Conservation (phyloP, 1,140 invertebrate genomes). For the Lycorma delicatula region DNA sequence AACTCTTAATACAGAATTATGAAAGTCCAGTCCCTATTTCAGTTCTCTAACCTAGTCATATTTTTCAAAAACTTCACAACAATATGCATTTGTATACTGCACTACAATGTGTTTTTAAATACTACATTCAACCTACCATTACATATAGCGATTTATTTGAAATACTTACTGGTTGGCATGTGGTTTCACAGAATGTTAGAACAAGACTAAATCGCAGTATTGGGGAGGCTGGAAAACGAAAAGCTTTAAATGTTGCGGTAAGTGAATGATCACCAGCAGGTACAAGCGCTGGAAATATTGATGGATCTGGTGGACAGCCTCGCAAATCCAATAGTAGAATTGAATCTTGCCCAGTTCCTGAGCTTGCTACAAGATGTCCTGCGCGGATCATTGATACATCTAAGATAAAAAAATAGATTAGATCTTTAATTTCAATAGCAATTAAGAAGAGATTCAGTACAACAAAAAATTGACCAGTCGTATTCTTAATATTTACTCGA, state of each 20-base stretch:
- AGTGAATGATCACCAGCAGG: slow-evolving; percentile 38
- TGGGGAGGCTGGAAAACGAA: slow-evolving; percentile 59
- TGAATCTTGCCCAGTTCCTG: slow-evolving; percentile 40
- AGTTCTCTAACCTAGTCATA: too few species aligned
- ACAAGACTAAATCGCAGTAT: slow-evolving; percentile 57
- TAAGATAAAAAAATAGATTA: slow-evolving; percentile 25
- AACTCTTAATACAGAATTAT: neutral
- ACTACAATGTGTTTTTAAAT: neutral
- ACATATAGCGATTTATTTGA: neutral
- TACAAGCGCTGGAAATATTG: slow-evolving; percentile 43
- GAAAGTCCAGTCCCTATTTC: neutral
- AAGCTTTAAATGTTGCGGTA: slow-evolving; percentile 47
- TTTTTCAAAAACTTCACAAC: too few species aligned
- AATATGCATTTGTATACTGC: too few species aligned
- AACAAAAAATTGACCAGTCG: neutral
- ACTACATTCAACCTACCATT: neutral
- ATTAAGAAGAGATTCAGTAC: slow-evolving; percentile 1
- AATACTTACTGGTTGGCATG: slow-evolving; percentile 47
- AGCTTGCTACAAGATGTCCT: slow-evolving; percentile 45
- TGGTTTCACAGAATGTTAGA: slow-evolving; percentile 54
- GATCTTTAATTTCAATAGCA: neutral
- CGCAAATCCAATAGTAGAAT: slow-evolving; percentile 43
- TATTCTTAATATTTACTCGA: neutral
- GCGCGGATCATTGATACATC: slow-evolving; percentile 46
- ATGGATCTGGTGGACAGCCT: slow-evolving; percentile 46